Conservation (phyloP, 2,113 vertebrate species). For the Lamprotornis superbus region DNA sequence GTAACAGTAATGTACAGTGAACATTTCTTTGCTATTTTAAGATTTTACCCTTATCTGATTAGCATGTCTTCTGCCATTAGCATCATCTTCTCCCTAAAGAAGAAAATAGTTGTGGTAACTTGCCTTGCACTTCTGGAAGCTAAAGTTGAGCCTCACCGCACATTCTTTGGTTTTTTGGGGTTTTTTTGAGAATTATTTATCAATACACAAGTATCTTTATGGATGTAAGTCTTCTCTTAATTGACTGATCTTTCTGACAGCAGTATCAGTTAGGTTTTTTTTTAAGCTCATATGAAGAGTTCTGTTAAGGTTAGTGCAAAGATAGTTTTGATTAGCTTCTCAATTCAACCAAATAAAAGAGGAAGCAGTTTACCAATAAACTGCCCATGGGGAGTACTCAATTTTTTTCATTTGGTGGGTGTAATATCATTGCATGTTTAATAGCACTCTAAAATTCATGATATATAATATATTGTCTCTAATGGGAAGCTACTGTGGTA, state of each 20-base stretch:
- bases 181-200: neutral
- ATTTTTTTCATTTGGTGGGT: neutral
- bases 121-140: neutral
- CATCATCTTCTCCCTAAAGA: neutral
- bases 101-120: neutral
- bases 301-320: neutral
- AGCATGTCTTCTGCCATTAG: neutral
- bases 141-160: neutral
- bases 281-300: neutral
- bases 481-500: neutral
- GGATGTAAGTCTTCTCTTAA: neutral
- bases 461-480: neutral
- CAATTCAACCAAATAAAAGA: neutral
- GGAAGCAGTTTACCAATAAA: neutral
- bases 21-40: neutral
- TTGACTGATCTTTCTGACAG: neutral
- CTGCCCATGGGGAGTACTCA: neutral
- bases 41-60: neutral
- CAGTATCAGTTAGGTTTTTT: neutral
- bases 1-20: neutral
- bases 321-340: neutral
- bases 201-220: neutral
- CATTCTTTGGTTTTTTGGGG: neutral
- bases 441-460: neutral
- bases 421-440: neutral